Conservation (phyloP, 2,888 invertebrate genomes). For the Protophormia terraenovae region DNA sequence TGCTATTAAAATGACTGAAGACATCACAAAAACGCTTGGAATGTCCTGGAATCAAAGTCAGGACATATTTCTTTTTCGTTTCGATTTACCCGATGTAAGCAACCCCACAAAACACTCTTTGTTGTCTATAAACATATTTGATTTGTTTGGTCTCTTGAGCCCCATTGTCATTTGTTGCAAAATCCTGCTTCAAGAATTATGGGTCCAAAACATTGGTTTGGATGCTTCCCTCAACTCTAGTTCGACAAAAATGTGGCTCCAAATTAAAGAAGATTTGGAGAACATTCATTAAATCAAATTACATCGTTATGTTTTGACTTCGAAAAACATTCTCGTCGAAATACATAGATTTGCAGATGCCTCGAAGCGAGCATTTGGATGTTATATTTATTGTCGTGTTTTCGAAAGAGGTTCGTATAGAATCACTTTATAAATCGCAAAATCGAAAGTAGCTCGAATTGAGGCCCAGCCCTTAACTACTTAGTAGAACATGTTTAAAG, state of each 20-base stretch:
- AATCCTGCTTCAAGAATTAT: constrained; percentile 61
- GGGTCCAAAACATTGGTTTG: constrained; percentile 49
- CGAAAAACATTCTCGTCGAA: background rate
- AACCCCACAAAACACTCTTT: constrained; percentile 5
- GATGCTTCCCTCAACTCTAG: background rate
- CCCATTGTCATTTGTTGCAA: constrained; percentile 59
- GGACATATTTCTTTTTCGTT: background rate
- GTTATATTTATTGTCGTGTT: constrained; percentile 48
- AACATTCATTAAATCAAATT: background rate
- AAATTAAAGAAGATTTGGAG: background rate
- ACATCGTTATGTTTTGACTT: background rate
- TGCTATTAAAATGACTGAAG: background rate
- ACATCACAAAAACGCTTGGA: background rate
- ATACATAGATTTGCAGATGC: constrained; percentile 41
- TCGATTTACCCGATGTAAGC: constrained; percentile 17
- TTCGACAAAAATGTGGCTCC: too few relatives aligned
- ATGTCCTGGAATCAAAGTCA: background rate
- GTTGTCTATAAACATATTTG: constrained; percentile 18
- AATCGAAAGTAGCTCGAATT: too few relatives aligned
- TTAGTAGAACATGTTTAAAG: too few relatives aligned
- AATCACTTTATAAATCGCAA: too few relatives aligned
- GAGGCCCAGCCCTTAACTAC: too few relatives aligned
- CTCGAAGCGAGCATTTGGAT: constrained; percentile 46
- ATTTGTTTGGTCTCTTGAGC: too few relatives aligned
- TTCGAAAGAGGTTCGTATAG: too few relatives aligned